These are phyloP conservation scores for Hydraecia micacea DNA, from an alignment of 2,888 invertebrate species.

Conservation along the genomic window DNA sequence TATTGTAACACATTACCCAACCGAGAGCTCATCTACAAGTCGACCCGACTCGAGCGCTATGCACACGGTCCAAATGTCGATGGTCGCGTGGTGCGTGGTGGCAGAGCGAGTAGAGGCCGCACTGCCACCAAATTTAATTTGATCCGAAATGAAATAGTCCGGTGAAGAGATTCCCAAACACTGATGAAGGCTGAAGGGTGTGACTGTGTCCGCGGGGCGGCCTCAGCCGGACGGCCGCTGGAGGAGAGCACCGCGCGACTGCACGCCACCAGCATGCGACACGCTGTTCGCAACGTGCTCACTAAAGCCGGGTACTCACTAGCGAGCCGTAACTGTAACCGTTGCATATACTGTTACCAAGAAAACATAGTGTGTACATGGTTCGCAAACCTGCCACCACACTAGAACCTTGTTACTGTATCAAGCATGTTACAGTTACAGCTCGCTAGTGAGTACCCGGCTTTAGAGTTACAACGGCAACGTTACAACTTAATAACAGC, in stretches of 20 bases:
- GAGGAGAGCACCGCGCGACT: background rate
- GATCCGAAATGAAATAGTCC: no score
- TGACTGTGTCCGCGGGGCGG: background rate
- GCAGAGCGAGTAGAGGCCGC: background rate
- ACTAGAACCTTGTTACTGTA: no score
- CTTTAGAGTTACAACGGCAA: background rate
- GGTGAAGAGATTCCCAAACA: background rate
- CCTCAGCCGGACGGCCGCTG: background rate
- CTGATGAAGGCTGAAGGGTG: background rate
- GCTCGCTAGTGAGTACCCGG: no score
- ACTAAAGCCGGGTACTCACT: no score
- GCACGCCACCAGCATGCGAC: background rate
- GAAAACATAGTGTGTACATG: no score
- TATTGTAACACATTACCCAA: constrained; percentile 27
- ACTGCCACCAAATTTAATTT: background rate
- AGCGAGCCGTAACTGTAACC: no score
- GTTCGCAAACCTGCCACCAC: no score
- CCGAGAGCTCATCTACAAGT: constrained; percentile 2
- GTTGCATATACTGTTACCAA: no score
- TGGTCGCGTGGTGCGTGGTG: background rate
- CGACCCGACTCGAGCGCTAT: background rate
- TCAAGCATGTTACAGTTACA: no score
- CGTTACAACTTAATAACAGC: background rate
- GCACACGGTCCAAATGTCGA: background rate
- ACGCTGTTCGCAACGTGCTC: background rate